Evolutionary conservation across 2,797 vertebrate species (phyloP), one percentile per base, ranked within the genome.

Genomic region (Balearica regulorum): DNA sequence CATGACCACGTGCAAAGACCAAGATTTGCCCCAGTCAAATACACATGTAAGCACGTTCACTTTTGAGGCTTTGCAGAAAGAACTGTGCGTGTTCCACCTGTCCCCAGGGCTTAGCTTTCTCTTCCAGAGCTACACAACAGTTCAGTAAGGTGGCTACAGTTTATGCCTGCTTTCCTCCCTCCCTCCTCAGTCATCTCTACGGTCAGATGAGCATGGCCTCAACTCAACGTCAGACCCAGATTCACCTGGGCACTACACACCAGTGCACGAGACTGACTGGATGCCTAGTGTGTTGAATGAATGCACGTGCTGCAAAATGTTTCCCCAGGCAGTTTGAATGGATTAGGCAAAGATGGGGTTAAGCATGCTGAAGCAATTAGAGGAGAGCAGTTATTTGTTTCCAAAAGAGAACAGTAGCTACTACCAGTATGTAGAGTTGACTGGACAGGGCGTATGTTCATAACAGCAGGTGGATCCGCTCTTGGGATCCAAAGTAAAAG

Each of bases 401-500:
- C 29, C 13, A 6, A 61, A 64, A 46, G 29, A 46, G 20, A 88
- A 68, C 20, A 29, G 11, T 22, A 33, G 35, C 24, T 82, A 16
- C 15, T 43, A 39, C 13, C 4, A 2, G 16, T 31, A 20, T 17
- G 43, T 43, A 33, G 48, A 51, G 7, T 21, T 41, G 25, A 55
- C 33, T 37, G 51, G 16, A 69, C 10, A 41, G 26, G 31, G 7
- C 0, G 0, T 33, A 10, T 24, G 31, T 35, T 44, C 11, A 0
- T 29, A 54, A 33, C 1, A 70, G 39, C 35, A 46, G 29, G 46
- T 49, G 49, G 61, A 57, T n/a, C 8, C 35, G 13, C 31, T 77
- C 31, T 35, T 43, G 54, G 43, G 15, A 62, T 61, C 33, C 41
- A 54, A 60, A 39, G 28, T 11, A 48, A 21, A 69, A 35, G 21